Base-by-base conservation (phyloP, 2,797 vertebrate genomes). In the Danio aesculapii region DNA sequence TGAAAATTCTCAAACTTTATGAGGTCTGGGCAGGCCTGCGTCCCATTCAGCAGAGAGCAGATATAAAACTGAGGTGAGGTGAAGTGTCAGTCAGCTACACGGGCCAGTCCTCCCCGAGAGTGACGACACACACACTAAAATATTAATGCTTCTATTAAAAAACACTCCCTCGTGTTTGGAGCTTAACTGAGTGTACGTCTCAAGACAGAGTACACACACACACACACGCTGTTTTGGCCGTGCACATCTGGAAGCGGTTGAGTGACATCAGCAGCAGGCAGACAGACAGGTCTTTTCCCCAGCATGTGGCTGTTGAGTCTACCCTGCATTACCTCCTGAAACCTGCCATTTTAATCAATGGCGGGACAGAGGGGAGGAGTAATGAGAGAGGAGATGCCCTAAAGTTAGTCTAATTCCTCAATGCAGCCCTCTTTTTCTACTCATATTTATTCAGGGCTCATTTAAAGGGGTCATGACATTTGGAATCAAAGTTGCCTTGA, bases 161-260 rank as follows among this genome's bases (percentile, higher is more conserved):
- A 66, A 67, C 59, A 80, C 11, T 61, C 58, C 78, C 76, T 66
- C 12, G 12, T 50, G 47, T 61, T 57, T 83, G 88, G 85, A 91
- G 87, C 88, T 89, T 89, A 87, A 89, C 80, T 77, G 68, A 79
- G 89, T 72, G 77, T 47, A 58, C 30, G 77, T 63, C 58, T 79
- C 47, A 62, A 61, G 72, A 68, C 75, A 70, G 82, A 71, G 80
- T 64, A 17, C 14, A 4, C 74, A 83, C 84, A 4, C 74, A 83
- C 84, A 74, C 77, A 61, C 80, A 52, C 77, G 86, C 86, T 86
- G 85, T 87, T 86, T 88, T 83, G 88, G 79, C 72, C 6, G 78
- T 50, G 83, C 82, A 92, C 93, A 94, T 94, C 92, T 94, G 93
- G 92, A 93, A 92, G 89, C 75, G 85, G 88, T 94, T 93, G 90